Base-by-base conservation (phyloP, 1,140 invertebrate genomes). In the Drosophila prosaltans region DNA sequence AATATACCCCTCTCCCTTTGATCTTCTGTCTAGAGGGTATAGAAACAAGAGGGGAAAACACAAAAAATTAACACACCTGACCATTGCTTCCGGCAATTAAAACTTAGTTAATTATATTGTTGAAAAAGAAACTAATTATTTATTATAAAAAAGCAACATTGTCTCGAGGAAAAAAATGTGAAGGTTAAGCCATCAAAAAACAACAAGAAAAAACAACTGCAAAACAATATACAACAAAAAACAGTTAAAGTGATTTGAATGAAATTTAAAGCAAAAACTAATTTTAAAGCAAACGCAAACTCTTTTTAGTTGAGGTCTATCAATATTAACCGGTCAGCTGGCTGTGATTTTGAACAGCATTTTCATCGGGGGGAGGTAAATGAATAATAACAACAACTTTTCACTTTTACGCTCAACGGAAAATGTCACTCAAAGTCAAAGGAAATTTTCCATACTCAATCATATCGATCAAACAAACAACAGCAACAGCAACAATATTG, bases 341-440 rank as follows among this genome's bases (percentile, higher is more conserved):
- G 43, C 60, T 45, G 61, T 62, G 66, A 66, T 62, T 74, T 71
- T 26, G 55, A 69, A 69, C 72, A 72, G 40, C 78, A 45, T 83
- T 81, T 82, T 78, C 74, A 78, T 69, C 69, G 67, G 6, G 32
- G 32, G 6, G 32, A 7, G 32, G 32, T 2, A 36, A 51, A 51
- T 26, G 7, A 76, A 71, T 80, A 79, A 83, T 80, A 89, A 89
- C 74, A 86, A 70, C 79, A 89, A 89, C 84, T 88, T 88, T 88
- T 89, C 84, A 88, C 84, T 88, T 89, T 81, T 81, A 24, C 41
- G 54, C 71, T 72, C 84, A 89, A 60, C 84, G 84, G 80, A 88
- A 88, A 88, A 75, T 88, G 84, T 88, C 84, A 88, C 84, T 88
- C 84, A 88, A 88, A 83, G 84, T 89, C 84, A 78, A 16, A 64